Evolutionary conservation across 2,888 invertebrate genomes (phyloP).

Genomic region (Oeneis ivallda): DNA sequence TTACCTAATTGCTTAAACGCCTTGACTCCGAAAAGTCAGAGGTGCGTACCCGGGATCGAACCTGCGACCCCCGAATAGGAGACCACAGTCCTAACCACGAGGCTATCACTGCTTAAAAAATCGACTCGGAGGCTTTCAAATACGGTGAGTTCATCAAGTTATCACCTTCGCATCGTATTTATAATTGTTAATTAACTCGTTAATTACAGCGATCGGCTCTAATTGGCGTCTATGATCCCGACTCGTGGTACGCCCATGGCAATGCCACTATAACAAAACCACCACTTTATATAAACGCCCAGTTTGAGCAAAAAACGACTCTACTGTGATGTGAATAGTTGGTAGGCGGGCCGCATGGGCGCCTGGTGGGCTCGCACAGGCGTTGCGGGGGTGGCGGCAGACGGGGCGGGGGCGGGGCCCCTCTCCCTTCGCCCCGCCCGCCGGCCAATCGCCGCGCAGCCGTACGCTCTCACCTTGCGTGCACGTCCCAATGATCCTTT

Average conservation of each 20-base stretch:
- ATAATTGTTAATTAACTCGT: slow-evolving; percentile 43
- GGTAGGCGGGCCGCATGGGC: slow-evolving; percentile 55
- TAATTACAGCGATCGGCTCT: slow-evolving; percentile 73
- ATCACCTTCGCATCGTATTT: slow-evolving; percentile 33
- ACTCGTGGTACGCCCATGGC: slow-evolving; percentile 78
- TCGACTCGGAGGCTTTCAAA: slow-evolving; percentile 1
- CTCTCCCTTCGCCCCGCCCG: slow-evolving; percentile 69
- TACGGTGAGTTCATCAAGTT: background rate
- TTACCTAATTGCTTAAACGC: too few relatives aligned
- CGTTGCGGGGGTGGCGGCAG: slow-evolving; percentile 68
- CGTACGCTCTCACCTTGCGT: slow-evolving; percentile 75
- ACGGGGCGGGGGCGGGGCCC: slow-evolving; percentile 67
- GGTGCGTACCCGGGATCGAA: too few relatives aligned
- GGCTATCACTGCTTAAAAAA: too few relatives aligned
- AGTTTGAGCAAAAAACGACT: slow-evolving; percentile 50
- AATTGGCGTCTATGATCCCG: slow-evolving; percentile 75
- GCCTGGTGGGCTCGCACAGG: slow-evolving; percentile 62
- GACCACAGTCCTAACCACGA: too few relatives aligned
- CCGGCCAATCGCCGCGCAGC: slow-evolving; percentile 67
- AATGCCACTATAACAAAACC: slow-evolving; percentile 69
- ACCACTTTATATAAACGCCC: slow-evolving; percentile 53
- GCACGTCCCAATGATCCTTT: slow-evolving; percentile 73
- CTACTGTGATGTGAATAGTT: slow-evolving; percentile 47
- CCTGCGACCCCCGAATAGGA: too few relatives aligned
- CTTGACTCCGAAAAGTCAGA: too few relatives aligned